Conservation (phyloP, 2,797 vertebrate genomes). For the Eulemur coronatus region DNA sequence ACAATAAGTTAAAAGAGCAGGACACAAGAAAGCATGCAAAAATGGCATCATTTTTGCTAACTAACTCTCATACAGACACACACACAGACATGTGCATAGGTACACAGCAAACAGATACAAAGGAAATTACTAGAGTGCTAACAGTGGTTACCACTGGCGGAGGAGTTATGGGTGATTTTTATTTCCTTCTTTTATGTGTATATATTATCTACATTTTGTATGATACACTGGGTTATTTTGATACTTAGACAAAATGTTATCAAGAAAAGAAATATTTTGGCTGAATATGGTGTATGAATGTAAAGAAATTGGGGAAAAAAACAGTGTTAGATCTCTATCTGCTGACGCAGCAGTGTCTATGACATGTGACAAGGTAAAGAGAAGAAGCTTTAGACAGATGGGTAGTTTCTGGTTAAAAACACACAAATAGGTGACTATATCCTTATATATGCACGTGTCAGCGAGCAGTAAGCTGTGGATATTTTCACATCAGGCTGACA, state of each 20-base stretch:
- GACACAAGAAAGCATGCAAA: background rate
- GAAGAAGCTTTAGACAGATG: background rate
- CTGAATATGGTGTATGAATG: background rate
- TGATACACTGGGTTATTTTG: background rate
- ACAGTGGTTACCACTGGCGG: background rate
- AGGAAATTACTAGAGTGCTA: accelerated
- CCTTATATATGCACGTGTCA: too few species aligned
- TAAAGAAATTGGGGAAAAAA: background rate
- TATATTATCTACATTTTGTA: background rate
- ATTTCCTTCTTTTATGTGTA: background rate
- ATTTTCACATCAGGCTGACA: background rate
- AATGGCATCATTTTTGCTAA: background rate
- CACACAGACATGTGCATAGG: background rate
- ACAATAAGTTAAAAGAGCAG: background rate
- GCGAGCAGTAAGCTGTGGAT: background rate
- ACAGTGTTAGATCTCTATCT: background rate
- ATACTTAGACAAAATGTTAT: background rate
- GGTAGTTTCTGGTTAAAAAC: background rate
- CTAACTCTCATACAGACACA: background rate
- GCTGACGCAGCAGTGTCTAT: background rate
- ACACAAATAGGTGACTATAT: background rate
- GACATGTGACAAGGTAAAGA: background rate
- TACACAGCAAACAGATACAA: background rate
- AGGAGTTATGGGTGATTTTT: background rate
- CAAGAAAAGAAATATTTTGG: background rate